Base-by-base conservation (phyloP, 2,888 invertebrate species). In the Lithophane socia region DNA sequence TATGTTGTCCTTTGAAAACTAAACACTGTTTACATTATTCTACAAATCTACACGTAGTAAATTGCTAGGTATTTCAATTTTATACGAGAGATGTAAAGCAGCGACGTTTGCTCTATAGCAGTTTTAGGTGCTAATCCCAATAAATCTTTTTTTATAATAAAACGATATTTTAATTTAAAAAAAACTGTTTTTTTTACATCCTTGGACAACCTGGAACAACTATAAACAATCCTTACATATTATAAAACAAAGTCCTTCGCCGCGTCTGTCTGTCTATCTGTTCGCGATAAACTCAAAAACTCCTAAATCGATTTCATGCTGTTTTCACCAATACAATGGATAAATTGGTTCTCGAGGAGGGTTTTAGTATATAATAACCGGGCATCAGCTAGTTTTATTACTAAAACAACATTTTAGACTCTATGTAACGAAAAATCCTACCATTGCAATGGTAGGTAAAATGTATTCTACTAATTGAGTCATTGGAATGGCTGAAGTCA, bases 61-160 rank as follows among this genome's bases (percentile, higher is more conserved):
- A 18, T 69, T 42, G n/a, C n/a, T 68, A 18, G 7, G 18, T 7
- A 42, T 18, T n/a, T 42, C 0, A 65, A 24, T 58, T 65, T 64
- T 44, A n/a, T n/a, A n/a, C 10, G 18, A 24, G 18, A 24, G 3
- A 12, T 47, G 47, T 66, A 12, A 65, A 65, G 44, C 18, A 49
- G 18, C 21, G 12, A 66, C 13, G 0, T 29, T 68, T 24, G 10
- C 3, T 77, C 0, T n/a, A 52, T 5, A 61, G 0, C 18, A 44
- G 5, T 29, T 75, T 73, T 21, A 24, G 4, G 24, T 75, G 74
- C 37, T 74, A 18, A 58, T 74, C 2, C 2, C 4, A 37, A 3
- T 44, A 9, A 77, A 52, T 49, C 12, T 0, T 7, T 37, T 21
- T 73, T 24, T 16, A 18, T 7, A 4, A 1, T 13, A 13, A 8